A percentile compares a stretch with the other conserved stretches of the same genome.
phyloP scores from a whole-genome alignment of 2,888 invertebrate genomes.

The Sturmia bella region DNA sequence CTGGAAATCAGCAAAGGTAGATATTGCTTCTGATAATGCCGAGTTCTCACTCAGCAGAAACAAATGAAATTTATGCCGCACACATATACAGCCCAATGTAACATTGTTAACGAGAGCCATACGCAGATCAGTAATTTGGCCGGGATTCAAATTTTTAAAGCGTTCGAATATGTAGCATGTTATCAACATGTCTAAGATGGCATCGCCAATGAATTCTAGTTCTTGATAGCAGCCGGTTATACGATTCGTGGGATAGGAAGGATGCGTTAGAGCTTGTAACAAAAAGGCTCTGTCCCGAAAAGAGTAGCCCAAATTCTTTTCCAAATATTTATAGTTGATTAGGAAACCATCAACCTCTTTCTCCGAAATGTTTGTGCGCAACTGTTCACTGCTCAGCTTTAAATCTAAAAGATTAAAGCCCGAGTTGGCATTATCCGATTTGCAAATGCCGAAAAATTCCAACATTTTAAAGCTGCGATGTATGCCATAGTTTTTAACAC shows the following conservation, averaged over 20 bases:
- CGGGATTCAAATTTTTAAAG: slow-evolving; percentile 87
- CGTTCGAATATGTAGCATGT: slow-evolving; percentile 93
- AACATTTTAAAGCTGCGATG: slow-evolving; percentile 83
- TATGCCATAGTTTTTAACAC: slow-evolving; percentile 84
- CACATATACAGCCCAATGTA: slow-evolving; percentile 94
- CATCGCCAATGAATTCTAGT: slow-evolving; percentile 96
- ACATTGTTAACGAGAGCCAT: slow-evolving; percentile 98
- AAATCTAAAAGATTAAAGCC: slow-evolving; percentile 77
- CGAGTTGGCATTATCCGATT: slow-evolving; percentile 79
- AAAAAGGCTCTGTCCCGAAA: slow-evolving; percentile 92
- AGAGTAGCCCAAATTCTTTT: slow-evolving; percentile 86
- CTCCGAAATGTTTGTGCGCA: slow-evolving; percentile 78
- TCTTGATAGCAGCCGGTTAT: slow-evolving; percentile 94
- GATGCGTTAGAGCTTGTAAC: slow-evolving; percentile 95
- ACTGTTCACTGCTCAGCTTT: slow-evolving; percentile 75
- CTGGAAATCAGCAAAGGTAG: slow-evolving; percentile 79
- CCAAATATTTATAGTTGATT: slow-evolving; percentile 83
- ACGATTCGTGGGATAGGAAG: slow-evolving; percentile 91
- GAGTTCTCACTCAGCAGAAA: slow-evolving; percentile 84
- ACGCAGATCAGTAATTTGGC: slow-evolving; percentile 94
- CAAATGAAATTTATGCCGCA: slow-evolving; percentile 92
- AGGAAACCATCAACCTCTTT: slow-evolving; percentile 83
- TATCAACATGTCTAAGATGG: slow-evolving; percentile 93
- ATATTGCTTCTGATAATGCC: slow-evolving; percentile 82
- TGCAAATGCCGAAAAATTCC: slow-evolving; percentile 86